phyloP scores from a whole-genome alignment of 2,888 invertebrate species.

The Erebia ligea region DNA sequence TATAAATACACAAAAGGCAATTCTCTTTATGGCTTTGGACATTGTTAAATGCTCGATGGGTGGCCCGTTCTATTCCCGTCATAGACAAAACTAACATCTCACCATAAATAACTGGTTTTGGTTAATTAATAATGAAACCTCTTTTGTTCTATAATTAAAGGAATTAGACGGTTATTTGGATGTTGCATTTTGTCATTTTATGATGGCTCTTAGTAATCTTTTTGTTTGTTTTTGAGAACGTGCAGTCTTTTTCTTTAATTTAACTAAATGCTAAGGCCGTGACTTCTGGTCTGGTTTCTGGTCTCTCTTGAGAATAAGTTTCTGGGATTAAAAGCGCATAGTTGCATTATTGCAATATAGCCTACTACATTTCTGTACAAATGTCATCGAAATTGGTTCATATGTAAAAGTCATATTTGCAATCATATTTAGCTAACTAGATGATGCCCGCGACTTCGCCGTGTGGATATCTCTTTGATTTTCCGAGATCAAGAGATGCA shows the following conservation, averaged over 20 bases:
- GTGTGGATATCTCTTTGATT: no score
- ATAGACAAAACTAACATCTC: slow-evolving; percentile 65
- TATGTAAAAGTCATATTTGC: not conserved
- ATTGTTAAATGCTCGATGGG: slow-evolving; percentile 59
- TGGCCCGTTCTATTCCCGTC: slow-evolving; percentile 73
- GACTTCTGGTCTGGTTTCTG: no score
- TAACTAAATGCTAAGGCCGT: not conserved
- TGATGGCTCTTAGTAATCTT: slow-evolving; percentile 5
- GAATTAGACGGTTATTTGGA: slow-evolving; percentile 53
- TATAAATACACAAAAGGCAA: slow-evolving; percentile 30
- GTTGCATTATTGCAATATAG: not conserved
- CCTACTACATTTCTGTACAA: not conserved
- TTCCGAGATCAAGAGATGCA: no score
- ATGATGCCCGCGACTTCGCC: no score
- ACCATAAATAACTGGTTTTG: slow-evolving; percentile 77
- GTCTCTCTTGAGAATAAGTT: no score
- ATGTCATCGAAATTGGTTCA: not conserved
- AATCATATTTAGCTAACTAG: no score
- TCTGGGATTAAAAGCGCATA: no score
- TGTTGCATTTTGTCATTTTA: slow-evolving; percentile 27
- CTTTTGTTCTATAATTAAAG: slow-evolving; percentile 65
- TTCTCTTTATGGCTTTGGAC: slow-evolving; percentile 29
- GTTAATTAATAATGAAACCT: slow-evolving; percentile 75
- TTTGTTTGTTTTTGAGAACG: not conserved
- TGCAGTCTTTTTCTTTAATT: not conserved